phyloP scores from a whole-genome alignment of 2,888 invertebrate species.

The Ephialtes manifestator region DNA sequence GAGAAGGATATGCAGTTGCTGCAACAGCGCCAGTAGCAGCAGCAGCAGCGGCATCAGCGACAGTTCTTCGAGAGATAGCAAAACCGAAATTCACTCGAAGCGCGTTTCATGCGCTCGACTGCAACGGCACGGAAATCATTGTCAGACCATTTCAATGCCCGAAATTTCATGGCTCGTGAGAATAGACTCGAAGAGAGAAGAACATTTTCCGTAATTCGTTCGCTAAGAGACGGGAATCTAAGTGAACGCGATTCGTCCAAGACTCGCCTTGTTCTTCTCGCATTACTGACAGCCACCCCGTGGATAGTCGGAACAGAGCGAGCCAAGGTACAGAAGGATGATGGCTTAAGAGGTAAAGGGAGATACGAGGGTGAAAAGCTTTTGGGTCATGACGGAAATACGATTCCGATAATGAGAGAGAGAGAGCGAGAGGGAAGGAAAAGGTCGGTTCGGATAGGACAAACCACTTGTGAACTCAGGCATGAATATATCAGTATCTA shows the following conservation, averaged over 20 bases:
- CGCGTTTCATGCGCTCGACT: constrained; percentile 70
- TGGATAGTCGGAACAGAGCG: constrained; percentile 16
- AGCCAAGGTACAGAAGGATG: constrained; percentile 19
- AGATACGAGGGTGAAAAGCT: constrained; percentile 41
- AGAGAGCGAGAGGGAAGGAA: constrained; percentile 55
- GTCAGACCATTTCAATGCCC: constrained; percentile 24
- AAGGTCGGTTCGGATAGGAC: constrained; percentile 40
- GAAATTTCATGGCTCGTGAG: constrained; percentile 26
- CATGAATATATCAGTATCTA: constrained; percentile 60
- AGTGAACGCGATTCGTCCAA: constrained; percentile 33
- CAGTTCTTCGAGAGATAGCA: constrained; percentile 21
- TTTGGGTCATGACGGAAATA: constrained; percentile 74
- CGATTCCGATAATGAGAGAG: constrained; percentile 76
- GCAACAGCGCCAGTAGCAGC: neutral
- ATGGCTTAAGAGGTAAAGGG: constrained; percentile 54
- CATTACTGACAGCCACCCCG: constrained; percentile 32
- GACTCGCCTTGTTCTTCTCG: constrained; percentile 46
- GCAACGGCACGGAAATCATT: constrained; percentile 58
- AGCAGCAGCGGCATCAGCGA: constrained; percentile 14
- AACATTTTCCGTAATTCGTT: constrained; percentile 36
- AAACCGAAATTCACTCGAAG: constrained; percentile 21
- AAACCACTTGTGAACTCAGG: constrained; percentile 52
- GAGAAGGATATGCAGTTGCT: constrained; percentile 71
- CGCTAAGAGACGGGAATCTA: constrained; percentile 26
- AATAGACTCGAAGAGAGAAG: constrained; percentile 7